Base-by-base conservation (phyloP, 2,888 invertebrate genomes). In the Drosophila atripex region DNA sequence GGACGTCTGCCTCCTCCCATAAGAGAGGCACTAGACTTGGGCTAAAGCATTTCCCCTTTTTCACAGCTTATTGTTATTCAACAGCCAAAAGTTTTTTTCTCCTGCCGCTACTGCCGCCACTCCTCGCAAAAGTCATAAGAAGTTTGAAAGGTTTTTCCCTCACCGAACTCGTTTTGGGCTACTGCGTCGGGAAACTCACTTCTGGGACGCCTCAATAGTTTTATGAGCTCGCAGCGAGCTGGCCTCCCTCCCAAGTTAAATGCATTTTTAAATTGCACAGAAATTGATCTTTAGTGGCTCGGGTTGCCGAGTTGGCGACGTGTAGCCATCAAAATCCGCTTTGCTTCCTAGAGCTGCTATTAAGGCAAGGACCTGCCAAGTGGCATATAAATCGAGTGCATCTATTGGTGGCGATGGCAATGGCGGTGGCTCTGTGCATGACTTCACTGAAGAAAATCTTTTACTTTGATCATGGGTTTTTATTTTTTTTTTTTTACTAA, bases 21-120 rank as follows among this genome's bases (percentile, higher is more conserved):
- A 2, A 18, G 28, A 11, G 32, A 28, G 7, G n/a, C 41, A n/a
- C 30, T 47, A 32, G 71, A 25, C 54, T 35, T 35, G 25, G 41
- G 50, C 60, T 56, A 54, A 41, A 59, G 73, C 66, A 58, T 60
- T 77, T 76, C 30, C 53, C 73, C 73, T 70, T 66, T 71, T 82
- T 68, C 69, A 58, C 69, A 73, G 76, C 86, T 86, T 84, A 86
- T 86, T 84, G 83, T 86, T 80, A 80, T 86, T 80, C 85, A 78
- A 55, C 71, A 73, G 77, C 55, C 57, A 75, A 72, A 63, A 56
- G 69, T 80, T 71, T 66, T 54, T 51, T 64, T 49, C 23, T 53
- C 12, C 35, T 35, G 35, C 35, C 35, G 39, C 39, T 41, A 16
- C 16, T 18, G 63, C 18, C 18, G 18, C 18, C 2, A 18, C 53